Evolutionary conservation across 2,888 invertebrate genomes (phyloP), one percentile per base, ranked within the genome.

Genomic region (Eristalis tenax): DNA sequence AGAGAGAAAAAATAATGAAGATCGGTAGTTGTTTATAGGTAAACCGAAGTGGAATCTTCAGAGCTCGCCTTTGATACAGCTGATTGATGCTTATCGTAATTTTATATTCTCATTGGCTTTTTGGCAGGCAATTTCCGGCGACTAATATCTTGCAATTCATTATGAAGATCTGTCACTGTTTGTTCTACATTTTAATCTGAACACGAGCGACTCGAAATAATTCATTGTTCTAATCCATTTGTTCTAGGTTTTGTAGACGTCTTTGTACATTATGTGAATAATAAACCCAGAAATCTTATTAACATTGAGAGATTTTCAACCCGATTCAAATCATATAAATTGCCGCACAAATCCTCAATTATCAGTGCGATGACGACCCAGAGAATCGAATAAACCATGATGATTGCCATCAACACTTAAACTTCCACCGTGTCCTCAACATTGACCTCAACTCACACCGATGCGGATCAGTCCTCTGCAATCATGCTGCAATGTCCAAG

Each of bases 1-100:
- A 57, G 32, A 63, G 61, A 18, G 65, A 56, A 35, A 56, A 23
- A 18, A 64, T 28, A 32, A 59, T 26, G 32, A 15, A 64, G 38
- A 64, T 63, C 69, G 70, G 32, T 69, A 50, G n/a, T 50, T 50
- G 18, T 50, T 50, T 50, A 77, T 69, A 61, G 66, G 59, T 43
- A 28, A 22, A 13, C 50, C 3, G 35, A 61, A 69, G 43, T 61
- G 50, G 68, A 69, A 68, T 77, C 50, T 26, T 59, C 8, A 50
- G n/a, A 50, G 18, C 50, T 18, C 4, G 50, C 5, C 4, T 8
- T 50, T 50, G 50, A 50, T 18, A 18, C 50, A 18, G 18, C 8
- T 50, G 50, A 50, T 8, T 8, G 10, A 5, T 50, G 18, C 6
- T n/a, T 18, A 18, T 50, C 18, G 18, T 50, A 18, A 1, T 50